A percentile compares a stretch with the other conserved stretches of the same genome.
phyloP scores from a whole-genome alignment of 2,797 vertebrate genomes.

The Eulemur coronatus region DNA sequence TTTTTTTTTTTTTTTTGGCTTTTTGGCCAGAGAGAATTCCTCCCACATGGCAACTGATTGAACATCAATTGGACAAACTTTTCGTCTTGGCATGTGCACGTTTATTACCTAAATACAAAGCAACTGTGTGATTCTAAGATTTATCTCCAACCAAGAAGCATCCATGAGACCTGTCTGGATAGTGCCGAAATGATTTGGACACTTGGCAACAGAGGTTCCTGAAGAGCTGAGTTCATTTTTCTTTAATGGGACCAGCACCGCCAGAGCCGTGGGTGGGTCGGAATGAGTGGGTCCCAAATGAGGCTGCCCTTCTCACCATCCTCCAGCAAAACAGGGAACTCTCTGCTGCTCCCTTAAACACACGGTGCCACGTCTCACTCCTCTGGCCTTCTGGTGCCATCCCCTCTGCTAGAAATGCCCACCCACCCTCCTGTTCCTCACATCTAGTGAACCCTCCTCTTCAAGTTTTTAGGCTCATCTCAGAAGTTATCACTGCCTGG shows the following conservation, averaged over 20 bases:
- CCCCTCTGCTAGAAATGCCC: background rate
- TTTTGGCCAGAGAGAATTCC: constrained; percentile 50
- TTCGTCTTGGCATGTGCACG: constrained; percentile 34
- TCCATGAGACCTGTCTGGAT: background rate
- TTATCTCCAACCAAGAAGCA: background rate
- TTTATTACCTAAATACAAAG: constrained; percentile 43
- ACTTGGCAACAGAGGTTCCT: background rate
- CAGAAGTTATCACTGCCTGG: background rate
- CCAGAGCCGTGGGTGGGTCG: background rate
- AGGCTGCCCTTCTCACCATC: background rate
- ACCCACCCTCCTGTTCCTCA: background rate
- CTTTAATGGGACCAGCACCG: background rate
- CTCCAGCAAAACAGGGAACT: background rate
- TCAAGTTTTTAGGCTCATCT: background rate
- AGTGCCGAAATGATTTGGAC: background rate
- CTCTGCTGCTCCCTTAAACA: too few species aligned
- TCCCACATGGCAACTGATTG: constrained; percentile 52
- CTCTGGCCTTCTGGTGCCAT: fast-evolving
- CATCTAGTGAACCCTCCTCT: background rate
- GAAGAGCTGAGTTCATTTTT: background rate
- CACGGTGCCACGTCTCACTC: fast-evolving
- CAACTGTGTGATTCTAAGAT: constrained; percentile 44
- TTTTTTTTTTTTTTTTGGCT: background rate
- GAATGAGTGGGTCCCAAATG: background rate
- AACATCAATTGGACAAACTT: constrained; percentile 14